Evolutionary conservation across 2,797 vertebrate species (phyloP).

Genomic region (Lophura swinhoii): DNA sequence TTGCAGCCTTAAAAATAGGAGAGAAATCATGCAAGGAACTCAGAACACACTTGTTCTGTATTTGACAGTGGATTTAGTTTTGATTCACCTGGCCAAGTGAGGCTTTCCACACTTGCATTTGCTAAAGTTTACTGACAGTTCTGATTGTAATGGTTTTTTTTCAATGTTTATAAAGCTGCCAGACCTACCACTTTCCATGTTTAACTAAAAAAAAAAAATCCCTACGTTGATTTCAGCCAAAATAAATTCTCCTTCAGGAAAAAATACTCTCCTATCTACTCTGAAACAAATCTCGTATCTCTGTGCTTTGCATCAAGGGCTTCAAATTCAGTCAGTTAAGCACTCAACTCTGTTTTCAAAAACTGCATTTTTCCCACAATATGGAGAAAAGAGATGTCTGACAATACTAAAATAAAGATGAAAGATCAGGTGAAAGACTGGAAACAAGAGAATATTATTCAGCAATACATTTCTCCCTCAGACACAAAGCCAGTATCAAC

Average conservation of each 20-base stretch:
- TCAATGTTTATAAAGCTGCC: background rate
- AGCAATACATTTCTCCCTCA: background rate
- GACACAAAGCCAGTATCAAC: background rate
- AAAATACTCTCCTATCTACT: background rate
- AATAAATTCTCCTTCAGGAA: background rate
- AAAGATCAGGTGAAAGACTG: background rate
- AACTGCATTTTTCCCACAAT: background rate
- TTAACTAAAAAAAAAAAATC: background rate
- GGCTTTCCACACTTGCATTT: background rate
- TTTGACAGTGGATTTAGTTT: background rate
- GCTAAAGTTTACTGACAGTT: background rate
- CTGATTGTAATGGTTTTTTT: background rate
- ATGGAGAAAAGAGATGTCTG: background rate
- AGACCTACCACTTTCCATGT: background rate
- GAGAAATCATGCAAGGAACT: background rate
- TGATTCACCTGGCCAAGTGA: background rate
- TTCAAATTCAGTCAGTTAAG: background rate
- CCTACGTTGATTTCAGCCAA: background rate
- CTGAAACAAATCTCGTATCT: background rate
- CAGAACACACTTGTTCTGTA: background rate
- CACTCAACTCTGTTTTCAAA: background rate
- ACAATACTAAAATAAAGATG: background rate
- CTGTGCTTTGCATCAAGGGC: background rate
- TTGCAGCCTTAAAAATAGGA: background rate
- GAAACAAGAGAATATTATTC: background rate